phyloP scores from a whole-genome alignment of 2,797 vertebrate genomes.

The Parauchenoglanis ngamensis region DNA sequence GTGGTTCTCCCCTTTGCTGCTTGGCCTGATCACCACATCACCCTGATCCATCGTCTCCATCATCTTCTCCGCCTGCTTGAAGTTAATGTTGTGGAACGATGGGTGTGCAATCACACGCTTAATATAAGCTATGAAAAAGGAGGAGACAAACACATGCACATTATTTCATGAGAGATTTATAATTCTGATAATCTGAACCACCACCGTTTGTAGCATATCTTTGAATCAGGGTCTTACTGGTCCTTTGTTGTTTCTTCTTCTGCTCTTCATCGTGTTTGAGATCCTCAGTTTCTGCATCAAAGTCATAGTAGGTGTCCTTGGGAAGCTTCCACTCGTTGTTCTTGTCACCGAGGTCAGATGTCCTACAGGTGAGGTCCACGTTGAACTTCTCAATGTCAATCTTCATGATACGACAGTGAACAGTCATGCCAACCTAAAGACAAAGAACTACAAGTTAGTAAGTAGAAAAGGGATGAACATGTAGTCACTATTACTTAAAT shows the following conservation, averaged over 20 bases:
- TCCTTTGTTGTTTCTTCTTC: constrained; percentile 95
- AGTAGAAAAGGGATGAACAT: neutral
- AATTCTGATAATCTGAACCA: neutral
- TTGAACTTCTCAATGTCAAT: constrained; percentile 99
- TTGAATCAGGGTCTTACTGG: constrained; percentile 79
- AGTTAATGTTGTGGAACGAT: constrained; percentile 99
- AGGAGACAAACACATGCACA: neutral
- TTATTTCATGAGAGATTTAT: neutral
- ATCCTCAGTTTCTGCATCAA: constrained; percentile 91
- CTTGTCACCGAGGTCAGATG: constrained; percentile 95
- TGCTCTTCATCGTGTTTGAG: constrained; percentile 91
- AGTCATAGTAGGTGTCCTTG: constrained; percentile 97
- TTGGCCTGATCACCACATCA: constrained; percentile 94
- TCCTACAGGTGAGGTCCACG: constrained; percentile 95
- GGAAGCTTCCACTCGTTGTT: constrained; percentile 98
- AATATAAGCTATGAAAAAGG: constrained; percentile 84
- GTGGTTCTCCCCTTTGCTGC: constrained; percentile 98
- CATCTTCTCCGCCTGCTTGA: constrained; percentile 99
- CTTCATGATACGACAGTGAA: constrained; percentile 99
- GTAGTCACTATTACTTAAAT: neutral
- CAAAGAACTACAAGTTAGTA: neutral
- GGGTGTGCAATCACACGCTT: constrained; percentile 98
- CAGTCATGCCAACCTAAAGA: constrained; percentile 93
- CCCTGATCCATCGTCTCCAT: constrained; percentile 99
- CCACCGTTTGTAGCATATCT: neutral